Evolutionary conservation across 1,140 invertebrate genomes (phyloP), one percentile per base, ranked within the genome.

Genomic region (Zaprionus gabonicus): DNA sequence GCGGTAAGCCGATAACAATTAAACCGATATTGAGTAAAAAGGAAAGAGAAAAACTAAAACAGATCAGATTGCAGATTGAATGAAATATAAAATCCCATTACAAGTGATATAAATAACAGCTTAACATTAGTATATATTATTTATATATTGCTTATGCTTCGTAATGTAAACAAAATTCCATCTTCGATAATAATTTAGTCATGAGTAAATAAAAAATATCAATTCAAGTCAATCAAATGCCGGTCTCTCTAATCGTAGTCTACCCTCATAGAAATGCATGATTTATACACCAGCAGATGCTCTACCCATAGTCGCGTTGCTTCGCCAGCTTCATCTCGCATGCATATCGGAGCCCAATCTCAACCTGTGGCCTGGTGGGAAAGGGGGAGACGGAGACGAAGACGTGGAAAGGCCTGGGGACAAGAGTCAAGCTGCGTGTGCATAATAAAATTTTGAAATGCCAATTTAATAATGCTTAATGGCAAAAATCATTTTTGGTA

Each of bases 381-480:
- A 46, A 46, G 41, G 3, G 41, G 57, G 46, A 17, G 59, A 25
- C 1, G 27, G 10, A n/a, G 12, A 56, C 7, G 3, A 12, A 56
- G 53, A 1, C 51, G 34, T 15, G 34, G 38, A 64, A 23, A 58
- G 20, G 68, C 73, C 68, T 65, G 31, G 69, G 56, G 73, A 66
- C 76, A 76, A 74, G 59, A 78, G 71, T 78, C 71, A 77, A 73
- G 60, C 69, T 76, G 68, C 68, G 73, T 71, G 59, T 76, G 78
- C 59, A 41, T 67, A 76, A 81, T 79, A 81, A 70, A 83, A 80
- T 80, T 72, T 82, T 58, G 36, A 75, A 84, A 91, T 91, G 81
- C 71, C 83, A 87, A 84, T 91, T 91, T 91, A 91, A 91, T 91
- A 91, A 80, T 60, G 81, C 71, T 79, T 87, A 91, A 91, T 91